A percentile compares a stretch with the other conserved stretches of the same genome.
Conservation (phyloP, 2,797 vertebrate genomes). For the Gallinago nigripennis region DNA sequence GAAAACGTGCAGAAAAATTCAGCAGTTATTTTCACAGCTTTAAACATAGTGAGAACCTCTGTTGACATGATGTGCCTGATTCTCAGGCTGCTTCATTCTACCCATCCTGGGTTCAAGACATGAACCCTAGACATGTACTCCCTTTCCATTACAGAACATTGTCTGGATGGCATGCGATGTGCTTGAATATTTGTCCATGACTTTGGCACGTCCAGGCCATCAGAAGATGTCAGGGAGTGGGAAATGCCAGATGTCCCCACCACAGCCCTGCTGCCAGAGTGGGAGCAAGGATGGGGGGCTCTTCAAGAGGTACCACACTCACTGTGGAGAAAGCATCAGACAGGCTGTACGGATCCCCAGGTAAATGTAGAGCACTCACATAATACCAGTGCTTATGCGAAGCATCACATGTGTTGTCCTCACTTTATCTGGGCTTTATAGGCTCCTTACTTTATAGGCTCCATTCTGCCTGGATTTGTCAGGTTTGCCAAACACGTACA, state of each 20-base stretch:
- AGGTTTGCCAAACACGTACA: fast-evolving
- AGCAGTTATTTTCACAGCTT: background rate
- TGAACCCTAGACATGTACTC: background rate
- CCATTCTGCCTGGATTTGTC: background rate
- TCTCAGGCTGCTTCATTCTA: background rate
- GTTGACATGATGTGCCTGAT: fast-evolving
- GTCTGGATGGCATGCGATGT: background rate
- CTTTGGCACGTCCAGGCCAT: background rate
- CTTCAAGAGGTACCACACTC: background rate
- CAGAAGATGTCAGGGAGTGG: background rate
- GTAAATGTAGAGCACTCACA: background rate
- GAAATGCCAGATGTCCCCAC: background rate
- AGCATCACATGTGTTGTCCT: background rate
- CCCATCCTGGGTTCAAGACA: background rate
- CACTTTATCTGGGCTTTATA: background rate
- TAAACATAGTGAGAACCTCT: background rate
- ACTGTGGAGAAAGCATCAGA: background rate
- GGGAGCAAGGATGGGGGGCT: background rate
- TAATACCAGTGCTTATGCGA: background rate
- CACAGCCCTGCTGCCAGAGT: background rate
- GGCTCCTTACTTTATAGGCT: too few relatives aligned
- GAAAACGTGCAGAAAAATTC: background rate
- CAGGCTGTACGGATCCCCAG: fast-evolving
- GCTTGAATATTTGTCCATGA: background rate
- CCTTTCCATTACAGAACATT: background rate